phyloP scores from a whole-genome alignment of 1,140 invertebrate species.

The Zeugodacus cucurbitae region DNA sequence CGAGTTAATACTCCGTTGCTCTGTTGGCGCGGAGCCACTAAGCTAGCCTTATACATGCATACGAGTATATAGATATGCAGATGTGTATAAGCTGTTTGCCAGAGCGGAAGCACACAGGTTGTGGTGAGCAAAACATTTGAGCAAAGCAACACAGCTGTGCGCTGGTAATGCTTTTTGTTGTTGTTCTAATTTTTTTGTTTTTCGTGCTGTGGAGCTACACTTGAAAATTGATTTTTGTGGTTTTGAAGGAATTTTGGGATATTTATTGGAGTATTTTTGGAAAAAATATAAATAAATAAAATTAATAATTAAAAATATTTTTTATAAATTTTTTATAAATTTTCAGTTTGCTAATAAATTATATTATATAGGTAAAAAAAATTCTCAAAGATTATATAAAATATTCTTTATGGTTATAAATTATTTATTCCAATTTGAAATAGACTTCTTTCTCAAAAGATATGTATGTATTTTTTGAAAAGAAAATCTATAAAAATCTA shows the following conservation, averaged over 20 bases:
- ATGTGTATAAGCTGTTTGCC: not conserved
- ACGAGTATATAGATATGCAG: not conserved
- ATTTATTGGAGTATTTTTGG: not conserved
- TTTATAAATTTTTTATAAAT: not conserved
- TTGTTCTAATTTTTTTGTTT: not conserved
- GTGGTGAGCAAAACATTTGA: slow-evolving; percentile 11
- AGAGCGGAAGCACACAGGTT: slow-evolving; percentile 33
- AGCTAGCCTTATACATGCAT: not conserved
- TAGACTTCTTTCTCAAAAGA: too few relatives aligned
- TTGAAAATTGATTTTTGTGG: slow-evolving; percentile 10
- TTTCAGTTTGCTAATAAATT: too few relatives aligned
- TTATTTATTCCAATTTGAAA: too few relatives aligned
- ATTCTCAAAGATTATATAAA: too few relatives aligned
- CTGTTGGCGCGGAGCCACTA: not conserved
- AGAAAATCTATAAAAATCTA: too few relatives aligned
- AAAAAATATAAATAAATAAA: not conserved
- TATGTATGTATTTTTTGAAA: too few relatives aligned
- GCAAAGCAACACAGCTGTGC: not conserved
- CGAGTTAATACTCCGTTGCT: not conserved
- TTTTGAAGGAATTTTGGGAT: not conserved
- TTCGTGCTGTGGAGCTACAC: not conserved
- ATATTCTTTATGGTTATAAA: too few relatives aligned
- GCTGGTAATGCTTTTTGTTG: not conserved
- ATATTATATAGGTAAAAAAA: too few relatives aligned
- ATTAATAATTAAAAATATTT: not conserved